These are phyloP conservation scores for Sphaerophoria taeniata DNA, from an alignment of 2,888 invertebrate species.

Conservation along the genomic window DNA sequence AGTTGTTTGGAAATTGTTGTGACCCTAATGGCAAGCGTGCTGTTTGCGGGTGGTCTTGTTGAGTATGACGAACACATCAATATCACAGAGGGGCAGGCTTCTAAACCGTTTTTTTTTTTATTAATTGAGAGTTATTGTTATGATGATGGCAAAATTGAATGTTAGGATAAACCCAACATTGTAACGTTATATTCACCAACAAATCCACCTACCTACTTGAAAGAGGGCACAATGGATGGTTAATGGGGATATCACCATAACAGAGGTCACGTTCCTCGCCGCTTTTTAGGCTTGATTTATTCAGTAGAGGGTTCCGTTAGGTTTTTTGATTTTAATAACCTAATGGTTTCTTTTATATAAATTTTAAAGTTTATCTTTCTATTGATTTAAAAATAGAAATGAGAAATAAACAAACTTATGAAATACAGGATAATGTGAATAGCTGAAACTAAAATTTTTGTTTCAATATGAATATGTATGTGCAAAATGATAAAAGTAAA, in stretches of 20 bases:
- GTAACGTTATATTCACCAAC: constrained; percentile 24
- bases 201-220: constrained; percentile 12
- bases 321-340: background rate
- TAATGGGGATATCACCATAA: constrained; percentile 18
- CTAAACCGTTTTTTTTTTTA: constrained; percentile 58
- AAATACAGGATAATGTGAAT: too few relatives aligned
- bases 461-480: too few relatives aligned
- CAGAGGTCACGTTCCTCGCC: background rate
- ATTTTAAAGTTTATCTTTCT: too few relatives aligned
- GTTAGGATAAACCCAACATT: constrained; percentile 33
- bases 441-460: too few relatives aligned
- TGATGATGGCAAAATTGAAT: constrained; percentile 34
- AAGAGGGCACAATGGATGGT: constrained; percentile 16
- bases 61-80: constrained; percentile 16
- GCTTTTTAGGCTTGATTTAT: background rate
- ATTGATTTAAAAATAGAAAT: too few relatives aligned
- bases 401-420: too few relatives aligned
- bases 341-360: too few relatives aligned
- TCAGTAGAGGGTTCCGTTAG: background rate
- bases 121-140: constrained; percentile 66
- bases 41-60: constrained; percentile 24
- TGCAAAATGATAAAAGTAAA: too few relatives aligned
- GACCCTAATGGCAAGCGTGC: constrained; percentile 44
- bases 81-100: constrained; percentile 21
- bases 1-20: constrained; percentile 28